Conservation (phyloP, 92 coral and sea anemone genomes). For the Metridium senile region DNA sequence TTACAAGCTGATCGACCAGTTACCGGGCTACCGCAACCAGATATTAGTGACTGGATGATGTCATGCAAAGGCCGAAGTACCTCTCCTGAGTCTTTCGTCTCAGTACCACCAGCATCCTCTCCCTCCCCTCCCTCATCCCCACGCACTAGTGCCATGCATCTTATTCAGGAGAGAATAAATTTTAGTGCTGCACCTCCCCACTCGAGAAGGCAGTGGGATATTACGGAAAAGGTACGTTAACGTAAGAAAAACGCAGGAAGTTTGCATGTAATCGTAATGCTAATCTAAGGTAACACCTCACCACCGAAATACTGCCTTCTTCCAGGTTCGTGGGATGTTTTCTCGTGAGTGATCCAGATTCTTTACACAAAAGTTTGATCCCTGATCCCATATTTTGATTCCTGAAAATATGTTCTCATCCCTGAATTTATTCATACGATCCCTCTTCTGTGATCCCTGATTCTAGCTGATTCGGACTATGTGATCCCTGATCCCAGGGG, state of each 20-base stretch:
- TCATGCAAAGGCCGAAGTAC: constrained; percentile 46
- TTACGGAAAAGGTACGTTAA: constrained; percentile 75
- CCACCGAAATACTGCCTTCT: too few relatives aligned
- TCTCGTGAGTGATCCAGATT: too few relatives aligned
- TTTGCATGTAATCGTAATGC: not conserved
- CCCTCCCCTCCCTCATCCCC: constrained; percentile 92
- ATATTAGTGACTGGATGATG: constrained; percentile 20
- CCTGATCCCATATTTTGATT: too few relatives aligned
- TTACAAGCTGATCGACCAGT: constrained; percentile 15
- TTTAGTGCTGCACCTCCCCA: constrained; percentile 49
- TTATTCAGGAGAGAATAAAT: constrained; percentile 47
- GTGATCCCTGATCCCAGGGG: too few relatives aligned
- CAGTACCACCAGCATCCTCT: constrained; percentile 60
- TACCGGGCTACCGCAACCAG: constrained; percentile 11
- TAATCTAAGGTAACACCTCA: too few relatives aligned
- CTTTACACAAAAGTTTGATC: too few relatives aligned
- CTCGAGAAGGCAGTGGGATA: constrained; percentile 84
- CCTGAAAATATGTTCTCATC: too few relatives aligned
- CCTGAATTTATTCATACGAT: too few relatives aligned
- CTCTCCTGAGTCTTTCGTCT: constrained; percentile 75
- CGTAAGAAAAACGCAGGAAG: not conserved
- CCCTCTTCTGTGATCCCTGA: too few relatives aligned
- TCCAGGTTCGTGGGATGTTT: too few relatives aligned
- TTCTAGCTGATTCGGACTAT: too few relatives aligned
- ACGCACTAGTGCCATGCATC: constrained; percentile 46